These are phyloP conservation scores for Solenodon paradoxus DNA, from an alignment of 2,113 vertebrate species.

Conservation along the genomic window DNA sequence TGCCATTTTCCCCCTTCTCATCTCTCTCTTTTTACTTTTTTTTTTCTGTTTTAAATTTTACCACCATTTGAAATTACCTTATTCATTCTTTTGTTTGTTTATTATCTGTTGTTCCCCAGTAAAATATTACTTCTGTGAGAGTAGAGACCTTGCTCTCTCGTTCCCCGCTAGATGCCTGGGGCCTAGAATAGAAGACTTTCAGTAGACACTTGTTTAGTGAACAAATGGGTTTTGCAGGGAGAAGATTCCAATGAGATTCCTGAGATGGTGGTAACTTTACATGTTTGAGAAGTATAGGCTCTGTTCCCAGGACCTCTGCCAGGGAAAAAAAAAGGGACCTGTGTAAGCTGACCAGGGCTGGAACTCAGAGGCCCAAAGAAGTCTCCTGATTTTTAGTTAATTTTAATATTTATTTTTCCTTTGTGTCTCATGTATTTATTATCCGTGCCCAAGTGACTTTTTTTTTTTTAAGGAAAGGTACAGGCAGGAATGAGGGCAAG, in stretches of 20 bases:
- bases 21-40: neutral
- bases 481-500: no score
- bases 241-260: constrained; percentile 3
- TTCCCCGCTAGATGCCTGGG: neutral
- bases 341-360: neutral
- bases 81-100: neutral
- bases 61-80: neutral
- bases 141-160: neutral
- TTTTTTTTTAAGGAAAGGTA: no score
- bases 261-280: neutral
- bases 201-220: neutral
- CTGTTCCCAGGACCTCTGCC: neutral
- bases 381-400: constrained; percentile 3
- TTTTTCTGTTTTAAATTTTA: neutral
- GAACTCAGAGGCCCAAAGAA: neutral
- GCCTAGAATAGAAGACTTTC: neutral
- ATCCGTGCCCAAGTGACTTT: neutral
- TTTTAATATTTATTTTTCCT: constrained; percentile 25
- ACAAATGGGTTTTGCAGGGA: constrained; percentile 10
- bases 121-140: neutral
- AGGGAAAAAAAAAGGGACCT: neutral
- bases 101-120: neutral
- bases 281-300: neutral
- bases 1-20: neutral
- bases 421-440: neutral